Conservation (phyloP, 2,113 vertebrate species). For the Menidia beryllina region DNA sequence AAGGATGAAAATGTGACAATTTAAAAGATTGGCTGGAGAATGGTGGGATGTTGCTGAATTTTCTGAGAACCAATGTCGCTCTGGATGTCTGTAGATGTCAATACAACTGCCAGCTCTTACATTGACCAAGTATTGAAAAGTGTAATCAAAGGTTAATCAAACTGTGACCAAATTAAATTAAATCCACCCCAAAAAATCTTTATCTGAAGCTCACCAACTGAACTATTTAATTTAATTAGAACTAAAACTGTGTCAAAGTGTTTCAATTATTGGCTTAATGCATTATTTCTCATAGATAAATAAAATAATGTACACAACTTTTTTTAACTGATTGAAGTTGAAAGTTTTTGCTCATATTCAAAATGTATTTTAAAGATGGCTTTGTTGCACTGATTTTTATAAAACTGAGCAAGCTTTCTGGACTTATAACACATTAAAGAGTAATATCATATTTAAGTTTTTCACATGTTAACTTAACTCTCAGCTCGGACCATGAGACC, state of each 20-base stretch:
- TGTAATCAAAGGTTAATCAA: background rate
- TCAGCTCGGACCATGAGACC: too few relatives aligned
- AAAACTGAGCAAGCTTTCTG: too few relatives aligned
- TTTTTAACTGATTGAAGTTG: background rate
- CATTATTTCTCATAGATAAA: background rate
- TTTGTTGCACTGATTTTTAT: too few relatives aligned
- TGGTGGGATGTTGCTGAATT: background rate
- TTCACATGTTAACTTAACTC: too few relatives aligned
- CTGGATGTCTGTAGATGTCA: background rate
- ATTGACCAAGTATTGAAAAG: background rate
- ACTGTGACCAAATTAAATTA: background rate
- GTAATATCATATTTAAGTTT: too few relatives aligned
- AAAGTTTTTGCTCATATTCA: background rate
- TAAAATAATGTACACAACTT: too few relatives aligned
- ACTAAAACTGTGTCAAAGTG: background rate
- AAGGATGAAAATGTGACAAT: background rate
- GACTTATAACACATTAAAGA: too few relatives aligned
- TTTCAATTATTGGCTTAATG: background rate
- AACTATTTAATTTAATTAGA: too few relatives aligned
- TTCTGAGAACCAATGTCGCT: background rate
- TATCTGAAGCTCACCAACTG: background rate
- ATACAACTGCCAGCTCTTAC: background rate
- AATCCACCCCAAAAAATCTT: background rate
- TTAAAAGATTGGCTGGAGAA: slow-evolving; percentile 16
- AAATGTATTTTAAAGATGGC: background rate